Base-by-base conservation (phyloP, 2,113 vertebrate species). In the Stictonetta naevosa region DNA sequence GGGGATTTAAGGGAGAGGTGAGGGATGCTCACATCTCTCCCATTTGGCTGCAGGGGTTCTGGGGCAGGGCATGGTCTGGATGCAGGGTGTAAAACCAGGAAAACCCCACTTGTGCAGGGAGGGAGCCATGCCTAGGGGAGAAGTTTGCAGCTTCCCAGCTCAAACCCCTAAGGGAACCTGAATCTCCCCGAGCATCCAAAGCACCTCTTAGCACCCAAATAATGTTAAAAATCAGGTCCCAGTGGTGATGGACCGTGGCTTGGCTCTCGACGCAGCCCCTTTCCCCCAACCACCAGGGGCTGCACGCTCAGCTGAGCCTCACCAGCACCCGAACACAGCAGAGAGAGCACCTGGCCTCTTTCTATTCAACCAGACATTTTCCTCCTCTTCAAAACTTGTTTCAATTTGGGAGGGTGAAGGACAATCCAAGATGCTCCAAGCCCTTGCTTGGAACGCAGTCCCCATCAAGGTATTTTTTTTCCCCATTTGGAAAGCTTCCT, bases 41-140 rank as follows among this genome's bases (percentile, higher is more conserved):
- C 6, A 0, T 14, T 64, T 20, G 21, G 19, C 3, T 21, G 17
- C 31, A 13, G 38, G 66, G 53, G 52, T 20, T 60, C 52, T 1
- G 59, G 69, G 59, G 25, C 52, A 44, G 48, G 8, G 29, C 16
- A 11, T 0, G 1, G 50, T 55, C 7, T 31, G 25, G 48, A 6
- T n/a, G 29, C 52, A 52, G 67, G 36, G 5, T 0, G 21, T 17
- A 28, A 11, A 48, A 48, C 46, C 46, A 34, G n/a, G 38, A 21
- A 31, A 60, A 36, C 3, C n/a, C 26, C 44, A 18, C 1, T 1
- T 6, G 6, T 0, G 3, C 10, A 4, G 38, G 1, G 20, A 11
- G 34, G 36, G 22, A 28, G 55, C 25, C 11, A 40, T 64, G 38
- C 53, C 33, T 15, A 16, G 40, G 10, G 81, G 72, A 55, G 10